Evolutionary conservation across 2,797 vertebrate species (phyloP).

Genomic region (Crocodylus rhombifer): DNA sequence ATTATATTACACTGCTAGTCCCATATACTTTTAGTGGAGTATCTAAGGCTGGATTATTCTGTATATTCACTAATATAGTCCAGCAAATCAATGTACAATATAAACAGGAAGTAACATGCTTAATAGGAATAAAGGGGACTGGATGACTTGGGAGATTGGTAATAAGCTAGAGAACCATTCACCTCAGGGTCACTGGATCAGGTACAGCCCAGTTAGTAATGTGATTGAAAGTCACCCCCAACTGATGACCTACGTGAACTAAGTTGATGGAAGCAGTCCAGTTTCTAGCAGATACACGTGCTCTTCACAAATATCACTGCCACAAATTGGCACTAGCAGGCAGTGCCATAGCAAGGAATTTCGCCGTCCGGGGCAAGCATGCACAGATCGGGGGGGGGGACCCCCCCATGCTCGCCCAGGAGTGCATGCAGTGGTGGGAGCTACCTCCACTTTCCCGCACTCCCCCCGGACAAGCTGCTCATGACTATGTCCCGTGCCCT

Average conservation of each 20-base stretch:
- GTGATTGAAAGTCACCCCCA: constrained; percentile 68
- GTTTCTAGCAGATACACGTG: constrained; percentile 53
- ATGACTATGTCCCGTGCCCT: too few relatives aligned
- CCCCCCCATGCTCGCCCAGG: too few relatives aligned
- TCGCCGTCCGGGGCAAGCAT: too few relatives aligned
- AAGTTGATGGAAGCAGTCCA: constrained; percentile 53
- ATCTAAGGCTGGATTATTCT: too few relatives aligned
- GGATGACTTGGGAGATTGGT: constrained; percentile 29
- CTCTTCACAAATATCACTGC: constrained; percentile 38
- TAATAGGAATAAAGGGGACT: constrained; percentile 51
- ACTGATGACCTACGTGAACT: constrained; percentile 46
- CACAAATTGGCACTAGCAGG: neutral
- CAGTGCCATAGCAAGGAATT: too few relatives aligned
- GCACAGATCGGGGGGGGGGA: too few relatives aligned
- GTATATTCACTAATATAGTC: neutral
- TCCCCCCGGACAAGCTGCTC: too few relatives aligned
- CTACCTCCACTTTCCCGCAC: too few relatives aligned
- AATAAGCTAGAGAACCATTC: constrained; percentile 41
- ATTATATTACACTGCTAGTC: too few relatives aligned
- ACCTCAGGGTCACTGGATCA: constrained; percentile 49
- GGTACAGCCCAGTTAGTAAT: constrained; percentile 33
- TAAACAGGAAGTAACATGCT: constrained; percentile 44
- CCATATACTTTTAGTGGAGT: too few relatives aligned
- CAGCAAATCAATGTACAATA: constrained; percentile 20
- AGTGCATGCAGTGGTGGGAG: too few relatives aligned